Percentiles rank a stretch among this genome's conserved stretches.
Conservation (phyloP, 2,797 vertebrate genomes). For the Clamator glandarius region DNA sequence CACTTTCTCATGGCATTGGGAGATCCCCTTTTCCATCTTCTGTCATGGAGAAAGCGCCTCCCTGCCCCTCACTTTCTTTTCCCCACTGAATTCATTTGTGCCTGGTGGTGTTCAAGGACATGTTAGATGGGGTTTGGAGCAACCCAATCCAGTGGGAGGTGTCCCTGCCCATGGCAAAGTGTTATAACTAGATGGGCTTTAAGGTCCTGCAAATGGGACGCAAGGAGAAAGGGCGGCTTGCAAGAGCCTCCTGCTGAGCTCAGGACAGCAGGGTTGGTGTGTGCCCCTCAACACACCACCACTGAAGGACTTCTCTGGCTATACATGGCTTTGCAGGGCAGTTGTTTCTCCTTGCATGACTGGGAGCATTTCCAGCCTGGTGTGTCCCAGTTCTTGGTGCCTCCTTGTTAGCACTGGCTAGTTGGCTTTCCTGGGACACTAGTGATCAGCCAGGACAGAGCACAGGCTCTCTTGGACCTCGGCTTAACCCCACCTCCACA, state of each 20-base stretch:
- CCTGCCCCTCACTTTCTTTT: background rate
- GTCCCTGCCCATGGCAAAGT: too few relatives aligned
- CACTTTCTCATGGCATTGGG: background rate
- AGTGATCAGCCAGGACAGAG: background rate
- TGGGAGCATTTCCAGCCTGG: background rate
- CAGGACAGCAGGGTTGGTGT: accelerated
- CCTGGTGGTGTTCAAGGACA: background rate
- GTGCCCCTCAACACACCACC: accelerated
- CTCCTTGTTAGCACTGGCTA: background rate
- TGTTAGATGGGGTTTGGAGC: too few relatives aligned
- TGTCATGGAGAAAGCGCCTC: background rate
- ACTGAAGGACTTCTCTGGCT: background rate
- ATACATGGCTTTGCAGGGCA: accelerated
- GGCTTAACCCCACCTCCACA: background rate
- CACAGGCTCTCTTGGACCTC: background rate
- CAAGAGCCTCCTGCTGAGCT: background rate
- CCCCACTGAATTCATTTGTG: background rate
- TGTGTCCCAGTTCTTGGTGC: background rate
- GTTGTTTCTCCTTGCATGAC: background rate
- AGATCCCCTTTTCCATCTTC: background rate
- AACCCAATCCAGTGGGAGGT: too few relatives aligned
- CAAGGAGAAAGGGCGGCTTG: background rate
- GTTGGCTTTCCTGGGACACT: background rate
- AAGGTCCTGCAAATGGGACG: background rate
- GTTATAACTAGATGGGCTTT: too few relatives aligned